These are phyloP conservation scores for Brachymystax lenok DNA, from an alignment of 2,797 vertebrate genomes.

Conservation along the genomic window DNA sequence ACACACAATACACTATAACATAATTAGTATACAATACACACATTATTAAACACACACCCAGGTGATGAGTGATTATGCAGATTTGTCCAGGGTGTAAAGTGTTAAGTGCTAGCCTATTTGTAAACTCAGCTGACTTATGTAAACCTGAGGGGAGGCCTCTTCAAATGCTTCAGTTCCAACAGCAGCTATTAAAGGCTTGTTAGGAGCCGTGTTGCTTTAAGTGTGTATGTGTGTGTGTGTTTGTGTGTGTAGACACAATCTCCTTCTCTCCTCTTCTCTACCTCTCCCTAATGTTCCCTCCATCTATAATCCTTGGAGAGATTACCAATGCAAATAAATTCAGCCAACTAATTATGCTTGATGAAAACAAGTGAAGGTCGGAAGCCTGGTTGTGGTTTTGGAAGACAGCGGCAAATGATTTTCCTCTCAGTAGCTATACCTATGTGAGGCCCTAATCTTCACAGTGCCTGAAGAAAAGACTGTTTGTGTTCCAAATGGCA, in stretches of 20 bases:
- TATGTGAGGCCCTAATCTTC: not conserved
- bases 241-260: slow-evolving; percentile 13
- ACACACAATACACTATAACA: not conserved
- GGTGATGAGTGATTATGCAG: slow-evolving; percentile 5
- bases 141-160: slow-evolving; percentile 26
- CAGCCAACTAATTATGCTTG: slow-evolving; percentile 69
- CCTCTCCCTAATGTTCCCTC: not conserved
- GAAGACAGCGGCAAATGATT: slow-evolving; percentile 15
- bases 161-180: slow-evolving; percentile 46
- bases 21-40: not conserved
- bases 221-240: slow-evolving; percentile 24
- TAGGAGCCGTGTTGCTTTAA: slow-evolving; percentile 47
- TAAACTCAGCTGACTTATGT: slow-evolving; percentile 29
- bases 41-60: not conserved
- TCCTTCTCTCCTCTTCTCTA: no score
- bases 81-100: not conserved
- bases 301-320: slow-evolving; percentile 11
- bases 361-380: slow-evolving; percentile 66
- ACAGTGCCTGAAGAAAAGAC: not conserved
- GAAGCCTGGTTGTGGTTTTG: slow-evolving; percentile 37
- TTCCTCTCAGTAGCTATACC: not conserved
- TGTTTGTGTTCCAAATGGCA: not conserved
- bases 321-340: slow-evolving; percentile 77
- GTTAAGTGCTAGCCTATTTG: slow-evolving; percentile 10
- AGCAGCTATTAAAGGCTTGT: slow-evolving; percentile 45